Percentiles rank a stretch among this genome's conserved stretches.
Conservation (phyloP, 2,797 vertebrate species). For the Neostethus bicornis region DNA sequence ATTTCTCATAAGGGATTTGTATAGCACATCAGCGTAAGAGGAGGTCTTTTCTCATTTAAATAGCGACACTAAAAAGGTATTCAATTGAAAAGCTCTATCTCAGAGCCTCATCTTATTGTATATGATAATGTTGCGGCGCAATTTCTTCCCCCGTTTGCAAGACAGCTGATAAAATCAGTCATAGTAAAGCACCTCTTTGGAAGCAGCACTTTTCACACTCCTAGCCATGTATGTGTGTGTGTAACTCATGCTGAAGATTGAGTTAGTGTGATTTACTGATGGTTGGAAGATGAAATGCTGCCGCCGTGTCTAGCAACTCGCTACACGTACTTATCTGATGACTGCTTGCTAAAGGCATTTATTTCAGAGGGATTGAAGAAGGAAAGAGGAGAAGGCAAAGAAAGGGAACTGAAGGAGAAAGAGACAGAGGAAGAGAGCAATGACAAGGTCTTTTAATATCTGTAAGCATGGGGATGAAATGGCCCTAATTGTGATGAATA, state of each 20-base stretch:
- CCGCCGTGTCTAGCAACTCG: constrained; percentile 54
- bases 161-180: constrained; percentile 72
- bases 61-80: constrained; percentile 67
- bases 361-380: constrained; percentile 49
- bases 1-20: constrained; percentile 60
- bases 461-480: constrained; percentile 46
- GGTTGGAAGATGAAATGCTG: constrained; percentile 70
- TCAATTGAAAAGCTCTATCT: constrained; percentile 69
- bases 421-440: constrained; percentile 36
- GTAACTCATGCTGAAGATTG: constrained; percentile 69
- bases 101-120: constrained; percentile 69
- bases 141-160: constrained; percentile 64
- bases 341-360: constrained; percentile 66
- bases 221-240: constrained; percentile 23
- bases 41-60: constrained; percentile 70
- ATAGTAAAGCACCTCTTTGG: constrained; percentile 64
- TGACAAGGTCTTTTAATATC: constrained; percentile 53
- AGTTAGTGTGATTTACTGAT: constrained; percentile 73
- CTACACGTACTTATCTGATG: constrained; percentile 69
- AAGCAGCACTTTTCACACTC: constrained; percentile 36
- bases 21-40: constrained; percentile 42
- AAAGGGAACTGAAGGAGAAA: constrained; percentile 18
- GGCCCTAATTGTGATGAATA: constrained; percentile 51
- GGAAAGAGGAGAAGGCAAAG: constrained; percentile 17
- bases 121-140: constrained; percentile 75